Percentiles rank a stretch among this genome's conserved stretches.
phyloP scores from a whole-genome alignment of 1,140 invertebrate species.

The Bombus ignitus region DNA sequence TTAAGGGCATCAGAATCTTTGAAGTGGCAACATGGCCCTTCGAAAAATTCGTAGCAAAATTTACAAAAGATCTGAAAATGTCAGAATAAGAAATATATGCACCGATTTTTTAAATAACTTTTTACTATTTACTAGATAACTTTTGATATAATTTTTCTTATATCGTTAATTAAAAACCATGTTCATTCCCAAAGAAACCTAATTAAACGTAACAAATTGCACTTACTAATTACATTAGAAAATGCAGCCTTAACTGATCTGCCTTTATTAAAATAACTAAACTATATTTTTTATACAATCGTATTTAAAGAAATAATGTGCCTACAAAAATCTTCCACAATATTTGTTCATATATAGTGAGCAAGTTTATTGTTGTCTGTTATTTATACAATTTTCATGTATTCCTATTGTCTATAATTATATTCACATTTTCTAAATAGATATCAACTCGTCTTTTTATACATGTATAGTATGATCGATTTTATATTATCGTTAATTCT shows the following conservation, averaged over 20 bases:
- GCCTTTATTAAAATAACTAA: conserved; percentile 23
- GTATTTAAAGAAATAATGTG: conserved; percentile 33
- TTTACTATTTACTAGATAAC: background rate
- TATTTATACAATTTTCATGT: conserved; percentile 19
- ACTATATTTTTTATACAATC: conserved; percentile 46
- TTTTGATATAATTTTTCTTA: background rate
- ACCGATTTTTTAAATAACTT: background rate
- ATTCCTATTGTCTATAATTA: conserved; percentile 1
- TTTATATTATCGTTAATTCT: conserved; percentile 20
- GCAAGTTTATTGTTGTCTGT: conserved; percentile 7
- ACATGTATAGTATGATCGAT: background rate
- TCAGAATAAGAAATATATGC: background rate
- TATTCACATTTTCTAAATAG: conserved; percentile 18
- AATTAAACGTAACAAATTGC: background rate
- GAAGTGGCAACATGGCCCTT: too few relatives aligned
- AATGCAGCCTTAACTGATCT: background rate
- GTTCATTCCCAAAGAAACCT: conserved; percentile 11
- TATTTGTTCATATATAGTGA: conserved; percentile 25
- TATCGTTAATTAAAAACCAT: too few relatives aligned
- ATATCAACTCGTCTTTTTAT: conserved; percentile 14
- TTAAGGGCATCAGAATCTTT: too few relatives aligned
- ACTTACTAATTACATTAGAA: conserved; percentile 1
- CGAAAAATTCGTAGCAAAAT: background rate
- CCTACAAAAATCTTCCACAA: conserved; percentile 6
- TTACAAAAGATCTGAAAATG: background rate